These are phyloP conservation scores for Metacarcinus magister DNA, from an alignment of 2,888 invertebrate species.

Conservation along the genomic window DNA sequence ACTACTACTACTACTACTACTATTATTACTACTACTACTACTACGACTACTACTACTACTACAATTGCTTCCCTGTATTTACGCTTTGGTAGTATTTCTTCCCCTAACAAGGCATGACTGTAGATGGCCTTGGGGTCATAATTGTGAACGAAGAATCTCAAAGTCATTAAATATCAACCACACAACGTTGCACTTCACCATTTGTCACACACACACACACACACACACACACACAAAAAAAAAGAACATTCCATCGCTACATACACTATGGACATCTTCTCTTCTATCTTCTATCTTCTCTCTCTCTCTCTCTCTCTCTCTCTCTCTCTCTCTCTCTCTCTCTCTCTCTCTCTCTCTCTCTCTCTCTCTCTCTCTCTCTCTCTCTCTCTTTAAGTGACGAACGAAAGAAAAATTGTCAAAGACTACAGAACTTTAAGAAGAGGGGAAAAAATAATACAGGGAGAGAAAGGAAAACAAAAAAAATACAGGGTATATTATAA, in stretches of 20 bases:
- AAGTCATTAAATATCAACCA: background rate
- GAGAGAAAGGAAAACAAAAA: too few relatives aligned
- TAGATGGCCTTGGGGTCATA: background rate
- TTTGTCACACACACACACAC: background rate
- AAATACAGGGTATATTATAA: too few relatives aligned
- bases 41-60: background rate
- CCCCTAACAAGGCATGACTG: background rate
- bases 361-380: too few relatives aligned
- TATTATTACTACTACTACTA: background rate
- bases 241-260: background rate
- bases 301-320: too few relatives aligned
- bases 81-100: background rate
- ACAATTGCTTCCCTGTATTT: background rate
- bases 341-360: too few relatives aligned
- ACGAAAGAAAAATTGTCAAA: too few relatives aligned
- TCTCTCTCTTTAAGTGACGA: too few relatives aligned
- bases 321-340: too few relatives aligned
- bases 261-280: too few relatives aligned
- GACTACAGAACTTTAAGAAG: too few relatives aligned
- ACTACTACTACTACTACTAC: too few relatives aligned
- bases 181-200: background rate
- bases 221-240: background rate
- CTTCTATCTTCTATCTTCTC: background rate
- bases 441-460: too few relatives aligned
- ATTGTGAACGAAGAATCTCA: background rate